These are phyloP conservation scores for Crocidura indochinensis DNA, from an alignment of 2,797 vertebrate genomes.

Conservation along the genomic window DNA sequence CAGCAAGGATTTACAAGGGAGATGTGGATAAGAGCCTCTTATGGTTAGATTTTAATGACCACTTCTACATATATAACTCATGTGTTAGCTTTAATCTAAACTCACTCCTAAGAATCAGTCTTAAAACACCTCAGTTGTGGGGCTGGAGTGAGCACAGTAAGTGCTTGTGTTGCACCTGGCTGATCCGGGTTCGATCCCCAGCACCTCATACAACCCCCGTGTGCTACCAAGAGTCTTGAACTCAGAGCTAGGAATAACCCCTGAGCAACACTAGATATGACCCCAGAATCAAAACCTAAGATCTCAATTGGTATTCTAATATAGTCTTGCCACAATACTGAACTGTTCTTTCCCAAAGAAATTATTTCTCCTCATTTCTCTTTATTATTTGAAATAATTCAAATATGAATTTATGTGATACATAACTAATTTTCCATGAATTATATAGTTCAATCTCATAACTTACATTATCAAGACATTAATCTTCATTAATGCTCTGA, in stretches of 20 bases:
- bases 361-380: not conserved
- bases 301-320: not conserved
- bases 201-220: too few relatives aligned
- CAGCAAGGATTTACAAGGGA: not conserved
- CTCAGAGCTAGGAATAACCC: too few relatives aligned
- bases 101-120: not conserved
- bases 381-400: constrained; percentile 38
- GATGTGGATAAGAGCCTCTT: not conserved
- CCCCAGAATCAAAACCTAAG: too few relatives aligned
- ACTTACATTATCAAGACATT: constrained; percentile 44
- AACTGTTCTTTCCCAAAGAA: constrained; percentile 3
- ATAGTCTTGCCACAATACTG: not conserved
- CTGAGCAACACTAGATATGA: too few relatives aligned
- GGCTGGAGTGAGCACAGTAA: too few relatives aligned
- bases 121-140: too few relatives aligned
- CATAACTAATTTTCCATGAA: not conserved
- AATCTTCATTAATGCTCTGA: not conserved
- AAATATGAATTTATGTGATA: constrained; percentile 24
- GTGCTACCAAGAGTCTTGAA: too few relatives aligned
- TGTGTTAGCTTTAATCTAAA: constrained; percentile 16
- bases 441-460: not conserved
- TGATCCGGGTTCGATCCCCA: too few relatives aligned
- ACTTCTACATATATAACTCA: not conserved
- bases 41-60: not conserved
- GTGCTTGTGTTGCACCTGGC: too few relatives aligned